Evolutionary conservation across 2,888 invertebrate species (phyloP).

Genomic region (Nomada fucata): DNA sequence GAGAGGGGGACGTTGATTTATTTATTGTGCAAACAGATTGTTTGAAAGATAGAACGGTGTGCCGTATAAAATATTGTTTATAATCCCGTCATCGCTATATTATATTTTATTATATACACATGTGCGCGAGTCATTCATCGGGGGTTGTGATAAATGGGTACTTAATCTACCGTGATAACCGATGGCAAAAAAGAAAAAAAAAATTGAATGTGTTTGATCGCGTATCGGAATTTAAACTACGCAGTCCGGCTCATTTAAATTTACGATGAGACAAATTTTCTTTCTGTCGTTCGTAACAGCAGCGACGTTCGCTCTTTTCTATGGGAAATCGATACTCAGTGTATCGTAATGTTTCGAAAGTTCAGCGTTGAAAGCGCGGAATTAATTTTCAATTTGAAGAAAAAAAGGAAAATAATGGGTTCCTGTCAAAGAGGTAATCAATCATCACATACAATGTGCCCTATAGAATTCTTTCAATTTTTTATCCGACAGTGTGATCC

Average conservation of each 20-base stretch:
- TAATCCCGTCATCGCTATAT: slow-evolving; percentile 23
- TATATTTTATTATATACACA: slow-evolving; percentile 50
- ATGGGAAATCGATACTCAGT: slow-evolving; percentile 25
- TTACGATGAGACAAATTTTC: slow-evolving; percentile 61
- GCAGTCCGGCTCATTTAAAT: slow-evolving; percentile 61
- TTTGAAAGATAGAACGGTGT: background rate
- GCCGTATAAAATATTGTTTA: slow-evolving; percentile 17
- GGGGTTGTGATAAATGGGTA: slow-evolving; percentile 55
- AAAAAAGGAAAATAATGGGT: slow-evolving; percentile 11
- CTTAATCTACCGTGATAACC: slow-evolving; percentile 64
- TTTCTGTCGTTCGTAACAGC: slow-evolving; percentile 10
- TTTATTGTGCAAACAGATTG: background rate
- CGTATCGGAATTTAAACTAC: slow-evolving; percentile 56
- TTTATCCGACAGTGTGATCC: background rate
- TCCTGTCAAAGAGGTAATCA: slow-evolving; percentile 18
- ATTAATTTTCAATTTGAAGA: slow-evolving; percentile 40
- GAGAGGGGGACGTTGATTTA: too few relatives aligned
- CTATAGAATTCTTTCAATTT: slow-evolving; percentile 24
- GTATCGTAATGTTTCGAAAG: slow-evolving; percentile 35
- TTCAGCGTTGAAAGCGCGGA: slow-evolving; percentile 18
- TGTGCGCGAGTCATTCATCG: slow-evolving; percentile 53
- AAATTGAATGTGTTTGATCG: slow-evolving; percentile 52
- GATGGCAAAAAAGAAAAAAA: slow-evolving; percentile 38
- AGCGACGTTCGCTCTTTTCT: slow-evolving; percentile 6
- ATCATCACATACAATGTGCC: slow-evolving; percentile 12